These are phyloP conservation scores for Seriola quinqueradiata DNA, from an alignment of 2,113 vertebrate genomes.

Conservation along the genomic window DNA sequence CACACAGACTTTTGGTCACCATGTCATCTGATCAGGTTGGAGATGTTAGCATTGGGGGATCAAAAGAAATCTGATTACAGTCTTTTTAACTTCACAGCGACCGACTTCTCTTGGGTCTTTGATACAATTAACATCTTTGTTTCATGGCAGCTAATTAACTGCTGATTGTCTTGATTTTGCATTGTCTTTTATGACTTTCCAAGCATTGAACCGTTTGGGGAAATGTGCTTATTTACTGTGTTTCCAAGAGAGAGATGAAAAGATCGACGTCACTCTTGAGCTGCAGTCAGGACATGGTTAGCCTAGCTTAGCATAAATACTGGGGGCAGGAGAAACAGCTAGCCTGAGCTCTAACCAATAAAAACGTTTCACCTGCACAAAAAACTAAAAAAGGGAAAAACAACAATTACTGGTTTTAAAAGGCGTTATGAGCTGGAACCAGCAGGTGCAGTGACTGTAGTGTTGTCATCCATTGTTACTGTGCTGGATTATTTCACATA, in stretches of 20 bases:
- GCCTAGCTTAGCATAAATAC: neutral
- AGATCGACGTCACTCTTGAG: neutral
- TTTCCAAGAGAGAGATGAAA: neutral
- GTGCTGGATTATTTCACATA: neutral
- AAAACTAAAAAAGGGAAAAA: too few relatives aligned
- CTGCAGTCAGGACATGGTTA: neutral
- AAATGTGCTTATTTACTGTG: neutral
- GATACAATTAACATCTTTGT: neutral
- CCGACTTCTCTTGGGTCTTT: neutral
- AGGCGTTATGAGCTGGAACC: too few relatives aligned
- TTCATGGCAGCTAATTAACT: conserved; percentile 3
- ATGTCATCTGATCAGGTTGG: neutral
- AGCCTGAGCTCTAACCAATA: neutral
- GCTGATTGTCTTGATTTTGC: neutral
- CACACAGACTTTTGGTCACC: neutral
- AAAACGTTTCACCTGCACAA: too few relatives aligned
- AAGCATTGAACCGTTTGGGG: neutral
- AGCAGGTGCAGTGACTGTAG: too few relatives aligned
- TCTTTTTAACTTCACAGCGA: neutral
- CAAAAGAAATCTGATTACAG: conserved; percentile 10
- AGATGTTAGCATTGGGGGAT: neutral
- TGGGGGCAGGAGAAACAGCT: neutral
- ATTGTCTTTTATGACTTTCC: neutral
- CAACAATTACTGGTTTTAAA: too few relatives aligned
- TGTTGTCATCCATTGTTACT: neutral